Evolutionary conservation across 2,797 vertebrate species (phyloP), one percentile per base, ranked within the genome.

Genomic region (Eospalax fontanierii): DNA sequence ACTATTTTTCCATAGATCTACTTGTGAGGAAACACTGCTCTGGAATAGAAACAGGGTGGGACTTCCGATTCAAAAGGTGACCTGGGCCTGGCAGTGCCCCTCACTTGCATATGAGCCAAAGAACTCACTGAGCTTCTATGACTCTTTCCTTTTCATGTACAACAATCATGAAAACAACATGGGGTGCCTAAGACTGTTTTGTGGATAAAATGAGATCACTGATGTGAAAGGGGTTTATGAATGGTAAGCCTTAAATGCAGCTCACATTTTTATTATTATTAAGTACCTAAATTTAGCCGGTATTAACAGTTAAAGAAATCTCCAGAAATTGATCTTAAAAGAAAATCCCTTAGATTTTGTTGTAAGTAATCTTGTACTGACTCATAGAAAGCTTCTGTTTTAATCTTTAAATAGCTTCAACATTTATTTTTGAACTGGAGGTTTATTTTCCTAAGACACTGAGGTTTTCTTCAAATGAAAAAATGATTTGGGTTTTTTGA

Each of bases 321-420:
- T 89, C 94, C 95, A 97, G 82, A 97, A 96, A 95, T 96, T 80
- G 94, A 74, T 89, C 87, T 89, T 88, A 40, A 76, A 85, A 95
- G 87, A 92, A 95, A 95, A 81, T 75, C 78, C 89, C 87, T 94
- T 85, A 57, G 84, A 95, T 93, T 95, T 94, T 87, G 43, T 95
- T 95, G 85, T 91, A 96, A 91, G 80, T 87, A 84, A 92, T 93
- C 90, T 68, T 38, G 28, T 81, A 66, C 82, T 81, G 82, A 95
- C 96, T 96, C 96, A 91, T 90, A 95, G 94, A 97, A 96, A 97
- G 95, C 95, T 96, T 94, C 97, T 96, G 91, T 97, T 97, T 97
- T 95, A 94, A 94, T 94, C 96, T 90, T 97, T 97, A 98, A 98
- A 97, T 97, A 98, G 96, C 92, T 79, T 95, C 35, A 35, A 85